Percentiles rank a stretch among this genome's conserved stretches.
These are phyloP conservation scores for Paramormyrops kingsleyae DNA, from an alignment of 2,113 vertebrate genomes.

Conservation along the genomic window DNA sequence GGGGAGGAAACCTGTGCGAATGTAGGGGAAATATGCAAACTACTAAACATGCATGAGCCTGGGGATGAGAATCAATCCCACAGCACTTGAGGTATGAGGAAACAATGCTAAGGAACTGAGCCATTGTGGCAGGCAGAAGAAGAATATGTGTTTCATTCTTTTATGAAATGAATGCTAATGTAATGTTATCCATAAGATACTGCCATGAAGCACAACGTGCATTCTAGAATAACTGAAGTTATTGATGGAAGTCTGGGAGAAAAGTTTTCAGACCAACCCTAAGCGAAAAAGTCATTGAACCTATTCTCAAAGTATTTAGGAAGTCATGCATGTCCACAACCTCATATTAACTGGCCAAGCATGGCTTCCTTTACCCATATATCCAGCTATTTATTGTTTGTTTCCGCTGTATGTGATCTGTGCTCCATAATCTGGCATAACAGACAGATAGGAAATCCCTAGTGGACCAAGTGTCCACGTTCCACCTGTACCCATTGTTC, in stretches of 20 bases:
- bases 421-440: background rate
- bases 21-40: background rate
- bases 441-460: background rate
- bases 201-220: background rate
- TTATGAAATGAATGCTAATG: background rate
- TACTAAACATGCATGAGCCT: background rate
- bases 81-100: background rate
- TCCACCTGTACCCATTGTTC: background rate
- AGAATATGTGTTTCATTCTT: background rate
- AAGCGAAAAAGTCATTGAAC: background rate
- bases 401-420: background rate
- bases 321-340: background rate
- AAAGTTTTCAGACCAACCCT: background rate
- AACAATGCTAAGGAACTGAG: background rate
- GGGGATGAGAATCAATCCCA: background rate
- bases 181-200: background rate
- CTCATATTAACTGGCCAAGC: background rate
- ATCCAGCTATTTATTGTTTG: background rate
- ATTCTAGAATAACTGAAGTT: background rate
- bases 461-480: background rate
- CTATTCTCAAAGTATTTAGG: background rate
- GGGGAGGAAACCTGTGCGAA: background rate
- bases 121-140: background rate
- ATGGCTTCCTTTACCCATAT: background rate
- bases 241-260: background rate